Conservation (phyloP, 2,888 invertebrate species). For the Lithophane semibrunnea region DNA sequence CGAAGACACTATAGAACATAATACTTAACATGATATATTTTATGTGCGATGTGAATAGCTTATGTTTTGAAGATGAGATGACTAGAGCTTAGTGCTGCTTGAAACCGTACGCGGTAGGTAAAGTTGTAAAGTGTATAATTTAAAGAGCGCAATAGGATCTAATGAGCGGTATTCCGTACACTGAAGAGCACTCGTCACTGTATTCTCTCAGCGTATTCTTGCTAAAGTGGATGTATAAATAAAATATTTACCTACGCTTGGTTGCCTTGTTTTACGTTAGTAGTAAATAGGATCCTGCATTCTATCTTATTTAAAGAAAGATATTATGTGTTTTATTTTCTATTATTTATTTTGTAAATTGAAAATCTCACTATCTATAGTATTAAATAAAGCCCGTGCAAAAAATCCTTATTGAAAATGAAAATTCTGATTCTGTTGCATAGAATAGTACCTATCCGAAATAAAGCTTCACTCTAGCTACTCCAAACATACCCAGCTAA, state of each 20-base stretch:
- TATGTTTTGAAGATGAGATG: constrained; percentile 37
- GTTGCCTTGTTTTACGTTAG: constrained; percentile 8
- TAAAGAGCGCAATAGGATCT: constrained; percentile 53
- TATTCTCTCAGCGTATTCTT: constrained; percentile 49
- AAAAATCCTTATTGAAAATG: background rate
- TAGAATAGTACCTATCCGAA: background rate
- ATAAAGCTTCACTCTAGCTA: too few species aligned
- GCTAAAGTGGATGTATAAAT: constrained; percentile 36
- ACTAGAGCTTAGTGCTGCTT: constrained; percentile 50
- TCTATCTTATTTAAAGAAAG: constrained; percentile 12
- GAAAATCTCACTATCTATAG: background rate
- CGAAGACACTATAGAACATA: constrained; percentile 9
- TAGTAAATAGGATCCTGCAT: background rate
- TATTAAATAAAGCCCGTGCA: background rate
- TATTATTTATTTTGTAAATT: background rate
- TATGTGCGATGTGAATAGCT: constrained; percentile 30
- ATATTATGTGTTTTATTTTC: background rate
- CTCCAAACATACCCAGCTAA: background rate
- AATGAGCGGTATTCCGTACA: constrained; percentile 60
- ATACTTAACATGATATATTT: constrained; percentile 33
- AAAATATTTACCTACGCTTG: constrained; percentile 13
- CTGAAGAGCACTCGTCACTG: constrained; percentile 56
- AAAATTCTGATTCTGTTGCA: background rate
- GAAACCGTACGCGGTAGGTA: constrained; percentile 32
- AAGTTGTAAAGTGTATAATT: constrained; percentile 48